A percentile compares a stretch with the other conserved stretches of the same genome.
These are phyloP conservation scores for Axis porcinus DNA, from an alignment of 2,113 vertebrate genomes.

Conservation along the genomic window DNA sequence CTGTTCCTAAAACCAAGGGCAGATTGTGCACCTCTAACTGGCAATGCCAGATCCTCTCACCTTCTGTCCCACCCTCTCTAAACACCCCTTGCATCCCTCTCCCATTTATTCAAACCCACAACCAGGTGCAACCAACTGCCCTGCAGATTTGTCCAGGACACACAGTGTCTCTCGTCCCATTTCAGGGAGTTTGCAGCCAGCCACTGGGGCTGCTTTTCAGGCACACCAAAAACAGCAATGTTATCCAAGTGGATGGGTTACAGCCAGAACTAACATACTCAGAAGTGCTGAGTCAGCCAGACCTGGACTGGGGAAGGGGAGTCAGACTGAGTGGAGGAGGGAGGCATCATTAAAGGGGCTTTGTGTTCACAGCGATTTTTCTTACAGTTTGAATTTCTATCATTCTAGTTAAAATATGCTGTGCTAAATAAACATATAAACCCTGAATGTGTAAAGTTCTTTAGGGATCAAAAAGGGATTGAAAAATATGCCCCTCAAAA, in stretches of 20 bases:
- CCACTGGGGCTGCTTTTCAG: not conserved
- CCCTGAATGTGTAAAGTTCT: not conserved
- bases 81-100: rapidly evolving
- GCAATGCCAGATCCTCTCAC: rapidly evolving
- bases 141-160: not conserved
- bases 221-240: rapidly evolving
- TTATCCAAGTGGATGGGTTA: rapidly evolving
- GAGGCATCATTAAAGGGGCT: not conserved
- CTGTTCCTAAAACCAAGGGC: slow-evolving; percentile 85
- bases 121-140: not conserved
- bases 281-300: not conserved
- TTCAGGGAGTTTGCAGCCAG: not conserved
- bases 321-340: no score
- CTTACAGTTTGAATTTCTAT: not conserved
- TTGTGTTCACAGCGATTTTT: not conserved
- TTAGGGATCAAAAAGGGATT: not conserved
- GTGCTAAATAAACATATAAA: not conserved
- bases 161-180: not conserved
- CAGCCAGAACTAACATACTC: rapidly evolving
- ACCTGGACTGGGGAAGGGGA: rapidly evolving
- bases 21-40: not conserved
- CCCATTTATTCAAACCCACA: not conserved
- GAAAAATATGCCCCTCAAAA: not conserved
- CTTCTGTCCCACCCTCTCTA: rapidly evolving
- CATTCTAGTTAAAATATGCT: not conserved